Base-by-base conservation (phyloP, 2,888 invertebrate species). In the Chouioia cunea region DNA sequence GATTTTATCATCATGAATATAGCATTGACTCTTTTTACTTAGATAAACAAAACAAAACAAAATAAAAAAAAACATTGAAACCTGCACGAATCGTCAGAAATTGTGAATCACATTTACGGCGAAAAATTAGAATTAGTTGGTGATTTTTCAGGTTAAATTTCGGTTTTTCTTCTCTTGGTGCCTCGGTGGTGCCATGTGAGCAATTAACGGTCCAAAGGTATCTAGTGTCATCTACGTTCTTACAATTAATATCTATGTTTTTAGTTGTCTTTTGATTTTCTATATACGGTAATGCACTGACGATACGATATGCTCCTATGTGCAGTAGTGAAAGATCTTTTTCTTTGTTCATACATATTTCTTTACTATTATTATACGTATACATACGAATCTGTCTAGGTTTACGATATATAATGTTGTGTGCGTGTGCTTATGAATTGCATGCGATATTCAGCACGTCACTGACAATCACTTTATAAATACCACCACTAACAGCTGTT, bases 141-240 rank as follows among this genome's bases (percentile, higher is more conserved):
- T 73, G 56, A 71, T 73, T 73, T 73, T 73, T 73, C 73, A 73
- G 73, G 73, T 73, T 71, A 73, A 71, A 63, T 73, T 69, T 73
- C 67, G 73, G 60, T 73, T 64, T 73, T 66, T 73, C 73, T 71
- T 71, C 73, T 73, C 71, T 68, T 73, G 73, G 73, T 73, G 73
- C 73, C 73, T 73, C 73, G 73, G 73, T 36, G 73, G 73, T 71
- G 71, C 73, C 73, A 69, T 73, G 65, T 73, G 73, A 73, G 69
- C 73, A 64, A 71, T 71, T 73, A 69, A 71, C 53, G 65, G 62
- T 63, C 53, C 56, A 64, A 71, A 73, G 73, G 73, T 73, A 73
- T 73, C 70, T 73, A 58, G 63, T 68, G 58, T 20, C n/a, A 65
- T 73, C 57, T 22, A 66, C 59, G 63, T 73, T 66, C 15, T 14